Percentiles rank a stretch among this genome's conserved stretches.
Conservation (phyloP, 2,888 invertebrate species). For the Hirudinaria manillensis region DNA sequence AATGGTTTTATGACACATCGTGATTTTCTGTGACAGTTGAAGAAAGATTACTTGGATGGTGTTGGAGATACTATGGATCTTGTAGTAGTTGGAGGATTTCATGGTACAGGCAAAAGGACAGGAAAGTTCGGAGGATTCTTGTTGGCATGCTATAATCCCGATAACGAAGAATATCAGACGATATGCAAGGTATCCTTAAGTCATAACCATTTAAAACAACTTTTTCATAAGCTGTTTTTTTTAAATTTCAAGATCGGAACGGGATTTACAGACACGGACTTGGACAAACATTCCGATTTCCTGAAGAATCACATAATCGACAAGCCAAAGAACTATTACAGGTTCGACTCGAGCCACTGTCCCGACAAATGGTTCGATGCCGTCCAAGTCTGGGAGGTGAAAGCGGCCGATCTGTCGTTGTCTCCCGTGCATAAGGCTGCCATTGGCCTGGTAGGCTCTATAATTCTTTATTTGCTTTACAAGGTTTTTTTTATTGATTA, state of each 20-base stretch:
- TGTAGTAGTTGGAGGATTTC: conserved; percentile 88
- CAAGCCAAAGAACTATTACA: conserved; percentile 63
- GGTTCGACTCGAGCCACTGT: conserved; percentile 46
- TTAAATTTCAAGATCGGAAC: conserved; percentile 67
- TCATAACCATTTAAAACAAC: not conserved
- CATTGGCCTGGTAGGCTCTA: conserved; percentile 63
- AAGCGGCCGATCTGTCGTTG: conserved; percentile 91
- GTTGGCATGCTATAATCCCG: conserved; percentile 82
- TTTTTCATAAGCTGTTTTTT: not conserved
- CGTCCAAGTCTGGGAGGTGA: conserved; percentile 86
- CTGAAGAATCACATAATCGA: conserved; percentile 71
- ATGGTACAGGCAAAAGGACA: conserved; percentile 84
- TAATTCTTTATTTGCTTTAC: not conserved
- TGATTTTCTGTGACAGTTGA: conserved; percentile 58
- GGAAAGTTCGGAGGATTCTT: conserved; percentile 91
- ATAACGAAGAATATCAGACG: conserved; percentile 83
- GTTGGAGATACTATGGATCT: conserved; percentile 92
- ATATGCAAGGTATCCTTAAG: conserved; percentile 69
- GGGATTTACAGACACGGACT: conserved; percentile 86
- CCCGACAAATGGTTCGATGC: conserved; percentile 59
- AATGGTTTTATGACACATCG: not conserved
- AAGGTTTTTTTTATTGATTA: no score
- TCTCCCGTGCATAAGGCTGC: conserved; percentile 90
- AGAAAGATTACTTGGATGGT: conserved; percentile 94
- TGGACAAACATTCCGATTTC: conserved; percentile 69